Base-by-base conservation (phyloP, 2,797 vertebrate genomes). In the Oreortyx pictus region DNA sequence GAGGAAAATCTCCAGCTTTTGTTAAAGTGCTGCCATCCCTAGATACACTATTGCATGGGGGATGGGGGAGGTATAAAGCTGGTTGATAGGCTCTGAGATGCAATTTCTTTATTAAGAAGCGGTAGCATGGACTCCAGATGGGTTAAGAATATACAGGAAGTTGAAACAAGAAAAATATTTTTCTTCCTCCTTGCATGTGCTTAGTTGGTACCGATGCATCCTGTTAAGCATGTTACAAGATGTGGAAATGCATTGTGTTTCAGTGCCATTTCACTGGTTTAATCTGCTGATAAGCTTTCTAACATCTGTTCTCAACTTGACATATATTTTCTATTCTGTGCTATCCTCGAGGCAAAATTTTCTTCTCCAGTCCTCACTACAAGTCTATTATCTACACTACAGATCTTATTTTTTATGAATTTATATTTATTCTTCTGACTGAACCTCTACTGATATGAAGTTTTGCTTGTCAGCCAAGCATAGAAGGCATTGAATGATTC, bases 291-390 rank as follows among this genome's bases (percentile, higher is more conserved):
- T 85, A 90, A 92, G 79, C 57, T 91, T 74, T 33, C 88, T 72
- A 93, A 93, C 89, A 90, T 87, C 87, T 89, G 77, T 73, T 94
- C 80, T 75, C 39, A 88, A 86, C 84, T 82, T 92, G 87, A 92
- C 70, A 56, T 92, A 61, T 87, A 70, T 91, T 94, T 92, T 86
- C 82, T 76, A 0, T 88, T 84, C 84, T 76, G 0, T 89, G 83
- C 41, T 84, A 14, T 82, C 82, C 73, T 83, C 20, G n/a, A 90
- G 94, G 86, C 82, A 86, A 76, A 92, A 79, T 66, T 86, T 46
- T 73, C 60, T 80, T 79, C 73, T 89, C 20, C 3, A 2, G 12
- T 64, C 33, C 65, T 93, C 50, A 27, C 37, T 61, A 64, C 41
- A 82, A 35, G 57, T 92, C 44, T 90, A n/a, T n/a, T 60, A 66